phyloP scores from a whole-genome alignment of 2,113 vertebrate species.

The Colius striatus region DNA sequence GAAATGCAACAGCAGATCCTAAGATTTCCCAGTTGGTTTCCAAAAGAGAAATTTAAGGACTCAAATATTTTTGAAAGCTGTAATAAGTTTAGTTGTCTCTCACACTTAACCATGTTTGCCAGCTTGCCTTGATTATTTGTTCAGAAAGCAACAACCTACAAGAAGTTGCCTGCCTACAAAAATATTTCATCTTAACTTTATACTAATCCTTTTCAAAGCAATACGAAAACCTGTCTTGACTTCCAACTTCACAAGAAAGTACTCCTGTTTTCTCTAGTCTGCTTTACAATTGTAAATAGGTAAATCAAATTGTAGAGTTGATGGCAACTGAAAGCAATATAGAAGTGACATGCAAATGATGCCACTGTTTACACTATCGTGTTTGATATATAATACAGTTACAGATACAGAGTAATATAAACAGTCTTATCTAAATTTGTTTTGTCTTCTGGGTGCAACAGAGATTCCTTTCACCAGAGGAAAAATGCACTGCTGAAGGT shows the following conservation, averaged over 20 bases:
- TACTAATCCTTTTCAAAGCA: neutral
- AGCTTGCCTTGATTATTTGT: neutral
- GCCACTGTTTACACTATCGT: neutral
- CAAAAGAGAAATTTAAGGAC: neutral
- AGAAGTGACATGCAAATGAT: neutral
- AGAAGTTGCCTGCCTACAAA: neutral
- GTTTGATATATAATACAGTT: neutral
- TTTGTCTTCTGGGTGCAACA: slow-evolving; percentile 41
- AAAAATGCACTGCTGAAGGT: slow-evolving; percentile 72
- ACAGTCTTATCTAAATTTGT: neutral
- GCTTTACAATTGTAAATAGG: neutral
- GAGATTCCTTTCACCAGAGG: slow-evolving; percentile 68
- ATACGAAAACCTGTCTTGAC: neutral
- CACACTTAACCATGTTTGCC: neutral
- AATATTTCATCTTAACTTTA: neutral
- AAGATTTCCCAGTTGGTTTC: neutral
- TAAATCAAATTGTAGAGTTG: neutral
- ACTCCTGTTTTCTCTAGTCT: neutral
- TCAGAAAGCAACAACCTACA: neutral
- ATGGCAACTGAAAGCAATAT: neutral
- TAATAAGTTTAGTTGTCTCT: neutral
- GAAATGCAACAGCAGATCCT: neutral
- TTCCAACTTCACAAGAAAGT: neutral
- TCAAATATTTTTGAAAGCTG: neutral
- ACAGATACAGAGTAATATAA: neutral